A percentile compares a stretch with the other conserved stretches of the same genome.
Evolutionary conservation across 2,888 invertebrate genomes (phyloP).

Genomic region (Agonopterix arenella): DNA sequence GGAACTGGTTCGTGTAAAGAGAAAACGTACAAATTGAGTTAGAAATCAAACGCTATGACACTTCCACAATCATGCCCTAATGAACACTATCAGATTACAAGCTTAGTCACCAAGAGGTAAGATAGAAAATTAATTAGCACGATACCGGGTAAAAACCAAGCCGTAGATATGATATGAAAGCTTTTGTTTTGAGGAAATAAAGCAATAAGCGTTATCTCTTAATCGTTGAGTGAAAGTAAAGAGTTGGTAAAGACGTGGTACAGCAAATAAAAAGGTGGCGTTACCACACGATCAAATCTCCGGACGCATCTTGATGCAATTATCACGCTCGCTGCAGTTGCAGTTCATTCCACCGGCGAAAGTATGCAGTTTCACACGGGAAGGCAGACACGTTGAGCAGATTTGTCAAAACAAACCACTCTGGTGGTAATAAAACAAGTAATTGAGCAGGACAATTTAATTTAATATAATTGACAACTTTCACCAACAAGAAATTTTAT

Average conservation of each 20-base stretch:
- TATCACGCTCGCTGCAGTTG: not conserved
- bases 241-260: not conserved
- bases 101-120: not conserved
- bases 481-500: too few species aligned
- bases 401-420: not conserved
- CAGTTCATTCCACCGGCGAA: conserved; percentile 2
- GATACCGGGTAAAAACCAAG: not conserved
- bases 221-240: conserved; percentile 4
- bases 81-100: conserved; percentile 10
- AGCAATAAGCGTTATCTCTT: not conserved
- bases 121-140: conserved; percentile 3
- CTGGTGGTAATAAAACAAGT: not conserved
- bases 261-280: not conserved
- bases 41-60: conserved; percentile 15
- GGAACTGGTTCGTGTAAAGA: not conserved
- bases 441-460: not conserved
- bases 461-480: not conserved
- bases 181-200: conserved; percentile 4
- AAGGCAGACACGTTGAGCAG: not conserved
- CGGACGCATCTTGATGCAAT: conserved; percentile 1
- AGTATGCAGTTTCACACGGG: not conserved
- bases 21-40: not conserved
- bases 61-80: conserved; percentile 6
- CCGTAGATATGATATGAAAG: not conserved
- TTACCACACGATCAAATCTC: not conserved